Evolutionary conservation across 2,888 invertebrate genomes (phyloP).

Genomic region (Globia sparganii): DNA sequence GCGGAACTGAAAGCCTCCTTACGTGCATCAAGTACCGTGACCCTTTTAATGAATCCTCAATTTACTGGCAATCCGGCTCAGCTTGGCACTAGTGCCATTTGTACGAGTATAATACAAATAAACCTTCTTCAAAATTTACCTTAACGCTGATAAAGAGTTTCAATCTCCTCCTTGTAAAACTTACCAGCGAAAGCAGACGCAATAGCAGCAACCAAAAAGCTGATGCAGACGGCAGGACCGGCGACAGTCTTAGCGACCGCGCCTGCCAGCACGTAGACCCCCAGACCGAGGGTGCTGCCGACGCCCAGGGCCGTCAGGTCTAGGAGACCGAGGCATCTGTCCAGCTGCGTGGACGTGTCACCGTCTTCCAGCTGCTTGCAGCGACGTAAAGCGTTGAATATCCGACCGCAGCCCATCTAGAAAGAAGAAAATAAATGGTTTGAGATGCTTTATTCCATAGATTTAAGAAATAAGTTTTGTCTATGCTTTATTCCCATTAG

Average conservation of each 20-base stretch:
- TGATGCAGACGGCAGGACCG: conserved; percentile 97
- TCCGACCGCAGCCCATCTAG: conserved; percentile 82
- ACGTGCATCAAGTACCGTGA: not conserved
- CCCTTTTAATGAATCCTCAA: not conserved
- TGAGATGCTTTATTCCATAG: not conserved
- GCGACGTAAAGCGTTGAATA: conserved; percentile 81
- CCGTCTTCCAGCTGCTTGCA: conserved; percentile 88
- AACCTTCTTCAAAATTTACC: no score
- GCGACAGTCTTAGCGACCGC: conserved; percentile 96
- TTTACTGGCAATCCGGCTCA: not conserved
- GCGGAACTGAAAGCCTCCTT: not conserved
- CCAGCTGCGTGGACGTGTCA: conserved; percentile 83
- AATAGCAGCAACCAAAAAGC: conserved; percentile 97
- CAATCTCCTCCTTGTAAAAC: conserved; percentile 38
- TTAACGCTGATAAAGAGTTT: not conserved
- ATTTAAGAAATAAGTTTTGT: no score
- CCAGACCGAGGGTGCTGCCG: conserved; percentile 97
- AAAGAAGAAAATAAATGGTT: conserved; percentile 31
- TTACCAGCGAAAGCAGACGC: conserved; percentile 97
- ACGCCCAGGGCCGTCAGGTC: conserved; percentile 97
- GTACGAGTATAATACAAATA: no score
- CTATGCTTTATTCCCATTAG: not conserved
- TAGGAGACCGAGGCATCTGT: conserved; percentile 94
- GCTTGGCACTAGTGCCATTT: not conserved
- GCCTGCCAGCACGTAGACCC: conserved; percentile 98